A percentile compares a stretch with the other conserved stretches of the same genome.
phyloP scores from a whole-genome alignment of 2,888 invertebrate genomes.

The Dugesia japonica region DNA sequence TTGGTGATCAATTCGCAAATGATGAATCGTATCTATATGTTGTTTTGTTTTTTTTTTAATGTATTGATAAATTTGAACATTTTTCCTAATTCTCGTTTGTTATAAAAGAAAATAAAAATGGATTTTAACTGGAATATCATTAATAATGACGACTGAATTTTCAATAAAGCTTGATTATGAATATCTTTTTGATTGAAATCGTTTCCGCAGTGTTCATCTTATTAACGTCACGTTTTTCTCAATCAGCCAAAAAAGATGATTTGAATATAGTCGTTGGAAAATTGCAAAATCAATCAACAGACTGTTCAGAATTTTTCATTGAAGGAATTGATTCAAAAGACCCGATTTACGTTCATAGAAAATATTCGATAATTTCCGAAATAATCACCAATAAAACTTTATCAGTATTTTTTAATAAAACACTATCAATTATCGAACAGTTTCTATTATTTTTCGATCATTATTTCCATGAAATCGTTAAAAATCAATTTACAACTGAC shows the following conservation, averaged over 20 bases:
- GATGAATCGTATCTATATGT: background rate
- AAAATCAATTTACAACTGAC: background rate
- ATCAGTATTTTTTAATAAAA: background rate
- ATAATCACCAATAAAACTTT: background rate
- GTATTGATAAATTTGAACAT: too few relatives aligned
- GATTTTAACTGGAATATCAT: background rate
- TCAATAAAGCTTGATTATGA: background rate
- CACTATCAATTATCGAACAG: background rate
- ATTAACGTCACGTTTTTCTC: background rate
- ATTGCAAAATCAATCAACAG: background rate
- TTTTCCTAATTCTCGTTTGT: too few relatives aligned
- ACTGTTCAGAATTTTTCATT: background rate
- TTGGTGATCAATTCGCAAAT: background rate
- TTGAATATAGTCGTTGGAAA: background rate
- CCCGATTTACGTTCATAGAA: background rate
- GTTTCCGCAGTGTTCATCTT: background rate
- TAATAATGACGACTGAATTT: background rate
- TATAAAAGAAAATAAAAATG: background rate
- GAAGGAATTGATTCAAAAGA: background rate
- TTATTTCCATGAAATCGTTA: background rate
- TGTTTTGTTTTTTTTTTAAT: background rate
- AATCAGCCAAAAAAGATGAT: background rate
- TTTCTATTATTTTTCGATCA: constrained; percentile 9
- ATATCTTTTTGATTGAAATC: background rate
- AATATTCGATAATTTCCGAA: background rate